phyloP scores from a whole-genome alignment of 2,797 vertebrate genomes.

The Crocodylus rhombifer region DNA sequence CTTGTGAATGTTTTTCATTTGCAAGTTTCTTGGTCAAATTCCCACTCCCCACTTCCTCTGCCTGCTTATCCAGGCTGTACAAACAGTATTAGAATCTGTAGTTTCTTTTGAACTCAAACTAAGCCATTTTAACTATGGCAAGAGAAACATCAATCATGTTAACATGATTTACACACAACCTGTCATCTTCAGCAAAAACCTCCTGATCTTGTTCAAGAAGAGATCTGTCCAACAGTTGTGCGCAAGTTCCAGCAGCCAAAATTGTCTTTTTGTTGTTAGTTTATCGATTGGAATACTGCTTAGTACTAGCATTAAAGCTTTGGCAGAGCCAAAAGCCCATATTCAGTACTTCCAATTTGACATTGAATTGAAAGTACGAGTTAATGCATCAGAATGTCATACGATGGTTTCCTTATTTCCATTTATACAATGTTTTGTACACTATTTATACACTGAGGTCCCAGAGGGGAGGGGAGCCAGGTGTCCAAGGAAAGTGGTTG shows the following conservation, averaged over 20 bases:
- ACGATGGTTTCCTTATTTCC: not conserved
- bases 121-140: not conserved
- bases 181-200: not conserved
- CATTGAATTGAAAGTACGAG: not conserved
- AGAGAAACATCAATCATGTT: not conserved
- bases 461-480: no score
- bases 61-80: not conserved
- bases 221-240: not conserved
- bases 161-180: not conserved
- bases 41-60: no score
- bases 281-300: not conserved
- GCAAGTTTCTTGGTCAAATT: not conserved
- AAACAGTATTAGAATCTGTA: accelerated
- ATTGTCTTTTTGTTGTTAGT: not conserved
- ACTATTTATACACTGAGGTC: no score
- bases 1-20: not conserved
- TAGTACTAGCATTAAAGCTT: not conserved
- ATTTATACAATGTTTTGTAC: accelerated
- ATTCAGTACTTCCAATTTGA: not conserved
- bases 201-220: not conserved
- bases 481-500: no score
- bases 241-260: not conserved
- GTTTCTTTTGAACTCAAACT: not conserved
- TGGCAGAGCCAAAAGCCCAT: not conserved
- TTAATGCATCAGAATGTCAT: not conserved